These are phyloP conservation scores for Selenia dentaria DNA, from an alignment of 2,888 invertebrate genomes.

Conservation along the genomic window DNA sequence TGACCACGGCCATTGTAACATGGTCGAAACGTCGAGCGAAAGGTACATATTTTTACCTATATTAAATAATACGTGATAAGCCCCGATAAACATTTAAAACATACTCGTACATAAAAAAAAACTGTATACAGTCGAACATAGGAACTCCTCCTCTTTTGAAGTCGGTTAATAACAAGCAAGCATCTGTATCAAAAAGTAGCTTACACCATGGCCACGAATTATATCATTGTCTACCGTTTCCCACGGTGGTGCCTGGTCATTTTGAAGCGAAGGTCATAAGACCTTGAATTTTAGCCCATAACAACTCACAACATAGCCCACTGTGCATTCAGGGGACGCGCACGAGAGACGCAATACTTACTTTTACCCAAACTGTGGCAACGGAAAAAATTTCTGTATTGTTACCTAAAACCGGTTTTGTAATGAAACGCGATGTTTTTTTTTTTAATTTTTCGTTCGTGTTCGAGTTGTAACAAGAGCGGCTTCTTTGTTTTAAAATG, in stretches of 20 bases:
- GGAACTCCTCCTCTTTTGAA: too few relatives aligned
- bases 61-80: too few relatives aligned
- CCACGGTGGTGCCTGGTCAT: slow-evolving; percentile 25
- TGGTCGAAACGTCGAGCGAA: too few relatives aligned
- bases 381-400: slow-evolving; percentile 11
- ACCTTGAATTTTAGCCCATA: slow-evolving; percentile 34
- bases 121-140: too few relatives aligned
- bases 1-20: too few relatives aligned
- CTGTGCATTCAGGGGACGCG: slow-evolving; percentile 18
- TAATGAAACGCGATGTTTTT: slow-evolving; percentile 11
- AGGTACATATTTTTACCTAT: too few relatives aligned
- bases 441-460: slow-evolving; percentile 6
- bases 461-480: slow-evolving; percentile 24
- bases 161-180: too few relatives aligned
- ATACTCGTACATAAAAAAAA: too few relatives aligned
- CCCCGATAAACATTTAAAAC: too few relatives aligned
- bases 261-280: slow-evolving; percentile 25
- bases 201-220: slow-evolving; percentile 17
- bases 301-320: slow-evolving; percentile 12
- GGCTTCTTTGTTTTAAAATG: slow-evolving; percentile 26
- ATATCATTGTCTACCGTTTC: slow-evolving; percentile 28
- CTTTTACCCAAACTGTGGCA: background rate
- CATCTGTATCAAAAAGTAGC: slow-evolving; percentile 4
- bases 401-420: slow-evolving; percentile 24
- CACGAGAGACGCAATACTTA: background rate